Conservation (phyloP, 2,888 invertebrate species). For the Cinara cedri region DNA sequence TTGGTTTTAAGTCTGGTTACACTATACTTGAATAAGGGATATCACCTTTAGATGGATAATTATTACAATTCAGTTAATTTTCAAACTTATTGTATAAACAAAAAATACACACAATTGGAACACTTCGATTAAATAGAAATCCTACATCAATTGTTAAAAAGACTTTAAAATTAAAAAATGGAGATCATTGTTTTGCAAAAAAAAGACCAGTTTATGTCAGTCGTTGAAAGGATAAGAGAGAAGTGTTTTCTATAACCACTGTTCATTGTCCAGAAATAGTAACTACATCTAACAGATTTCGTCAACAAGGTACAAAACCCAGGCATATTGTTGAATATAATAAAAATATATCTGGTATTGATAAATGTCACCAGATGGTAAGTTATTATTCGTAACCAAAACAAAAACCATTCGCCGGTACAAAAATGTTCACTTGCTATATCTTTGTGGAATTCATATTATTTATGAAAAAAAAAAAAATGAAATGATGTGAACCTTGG, state of each 20-base stretch:
- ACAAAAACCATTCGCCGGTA: conserved; percentile 24
- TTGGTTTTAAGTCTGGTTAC: conserved; percentile 10
- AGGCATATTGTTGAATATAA: conserved; percentile 19
- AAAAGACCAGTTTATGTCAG: conserved; percentile 23
- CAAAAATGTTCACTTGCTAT: conserved; percentile 29
- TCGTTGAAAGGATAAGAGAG: conserved; percentile 28
- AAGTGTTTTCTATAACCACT: conserved; percentile 28
- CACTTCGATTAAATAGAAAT: conserved; percentile 10
- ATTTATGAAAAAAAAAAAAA: conserved; percentile 22
- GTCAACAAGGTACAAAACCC: conserved; percentile 14
- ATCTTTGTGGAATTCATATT: conserved; percentile 26
- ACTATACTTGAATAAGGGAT: conserved; percentile 15
- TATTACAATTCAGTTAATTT: conserved; percentile 2
- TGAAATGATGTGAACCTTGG: neutral
- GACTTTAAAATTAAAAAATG: neutral
- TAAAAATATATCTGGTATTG: conserved; percentile 22
- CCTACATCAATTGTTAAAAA: neutral
- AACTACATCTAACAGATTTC: neutral
- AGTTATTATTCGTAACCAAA: conserved; percentile 13
- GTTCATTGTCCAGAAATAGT: neutral
- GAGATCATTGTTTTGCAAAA: conserved; percentile 5
- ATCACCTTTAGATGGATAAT: conserved; percentile 19
- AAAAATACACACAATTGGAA: conserved; percentile 8
- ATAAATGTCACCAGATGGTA: conserved; percentile 20
- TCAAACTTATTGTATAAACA: neutral